phyloP scores from a whole-genome alignment of 2,888 invertebrate genomes.

The Machimus atricapillus region DNA sequence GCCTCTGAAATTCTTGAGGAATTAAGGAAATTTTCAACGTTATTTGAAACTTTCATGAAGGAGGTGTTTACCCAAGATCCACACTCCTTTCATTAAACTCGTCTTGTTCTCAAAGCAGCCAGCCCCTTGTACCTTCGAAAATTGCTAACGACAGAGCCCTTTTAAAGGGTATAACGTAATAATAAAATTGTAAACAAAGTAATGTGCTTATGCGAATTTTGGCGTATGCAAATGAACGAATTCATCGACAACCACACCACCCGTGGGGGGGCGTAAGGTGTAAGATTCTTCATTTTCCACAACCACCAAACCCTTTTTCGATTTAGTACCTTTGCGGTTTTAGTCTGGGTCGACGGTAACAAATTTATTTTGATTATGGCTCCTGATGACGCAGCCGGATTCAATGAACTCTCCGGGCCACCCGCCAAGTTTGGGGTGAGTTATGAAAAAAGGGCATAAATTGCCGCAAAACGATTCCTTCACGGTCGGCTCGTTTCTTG shows the following conservation, averaged over 20 bases:
- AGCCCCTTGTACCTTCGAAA: not conserved
- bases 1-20: not conserved
- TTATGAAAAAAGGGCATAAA: not conserved
- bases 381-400: not conserved
- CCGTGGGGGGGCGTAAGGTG: too few relatives aligned
- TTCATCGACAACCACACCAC: too few relatives aligned
- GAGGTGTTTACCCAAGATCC: not conserved
- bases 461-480: not conserved
- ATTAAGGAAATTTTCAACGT: not conserved
- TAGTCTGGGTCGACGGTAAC: not conserved
- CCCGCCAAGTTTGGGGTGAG: not conserved
- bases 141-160: not conserved
- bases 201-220: not conserved
- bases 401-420: not conserved
- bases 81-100: not conserved
- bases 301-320: not conserved
- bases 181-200: conserved; percentile 17
- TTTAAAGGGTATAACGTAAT: not conserved
- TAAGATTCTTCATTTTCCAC: not conserved
- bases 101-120: not conserved
- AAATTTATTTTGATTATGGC: not conserved
- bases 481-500: not conserved
- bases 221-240: not conserved
- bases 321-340: not conserved
- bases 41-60: not conserved